Evolutionary conservation across 2,888 invertebrate species (phyloP), one percentile per base, ranked within the genome.

Genomic region (Harmothoe impar): DNA sequence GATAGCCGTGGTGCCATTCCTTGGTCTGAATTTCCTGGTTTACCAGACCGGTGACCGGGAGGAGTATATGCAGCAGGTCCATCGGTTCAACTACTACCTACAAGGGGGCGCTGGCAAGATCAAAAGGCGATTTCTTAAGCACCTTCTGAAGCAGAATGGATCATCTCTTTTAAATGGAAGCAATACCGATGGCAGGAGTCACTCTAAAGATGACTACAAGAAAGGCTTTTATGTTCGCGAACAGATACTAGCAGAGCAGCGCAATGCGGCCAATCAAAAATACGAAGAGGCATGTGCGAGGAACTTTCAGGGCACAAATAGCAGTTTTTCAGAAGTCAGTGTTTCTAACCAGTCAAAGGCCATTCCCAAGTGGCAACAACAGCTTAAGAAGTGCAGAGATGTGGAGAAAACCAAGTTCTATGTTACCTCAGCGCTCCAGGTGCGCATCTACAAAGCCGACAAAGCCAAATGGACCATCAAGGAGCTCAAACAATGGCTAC

Each of bases 401-500:
- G 20, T 81, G 17, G 35, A 20, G 23, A 81, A 81, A 43, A 43
- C 5, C 33, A 33, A 81, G 81, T 81, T 81, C 81, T 81, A 23
- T 43, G 3, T 81, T 3, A 35, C 81, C 17, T 33, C 35, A 33
- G 86, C 86, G 25, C 25, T 86, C 23, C 86, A 92, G 81, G 91
- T 92, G n/a, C 84, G 92, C 29, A 90, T 92, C 17, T 92, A 92
- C 52, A n/a, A 72, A 7, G 89, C 86, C 20, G 92, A 92, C 89
- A 91, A 90, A 35, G 92, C 91, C 12, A 90, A 91, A 77, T 92
- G 92, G 92, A 91, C 91, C 1, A 89, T 91, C 7, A 88, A 72
- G 3, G 92, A 92, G 72, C 77, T 92, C 17, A 92, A 92, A 52
- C 92, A 92, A 84, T 92, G 92, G 92, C 84, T 92, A 25, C 92